Conservation (phyloP, 2,888 invertebrate species). For the Epistrophe eligans region DNA sequence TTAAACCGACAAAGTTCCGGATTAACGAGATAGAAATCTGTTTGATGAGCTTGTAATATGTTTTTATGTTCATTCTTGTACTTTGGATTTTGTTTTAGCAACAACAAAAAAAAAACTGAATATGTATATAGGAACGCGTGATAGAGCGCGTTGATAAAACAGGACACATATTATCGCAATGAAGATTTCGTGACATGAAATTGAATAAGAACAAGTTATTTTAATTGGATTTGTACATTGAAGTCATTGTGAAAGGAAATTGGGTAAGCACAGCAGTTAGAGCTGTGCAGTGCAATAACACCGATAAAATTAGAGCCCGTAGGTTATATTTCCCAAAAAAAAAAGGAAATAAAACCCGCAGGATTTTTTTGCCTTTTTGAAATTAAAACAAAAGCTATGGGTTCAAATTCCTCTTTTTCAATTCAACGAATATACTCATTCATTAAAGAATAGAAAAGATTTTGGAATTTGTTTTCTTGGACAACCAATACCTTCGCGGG, state of each 20-base stretch:
- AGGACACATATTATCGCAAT: constrained; percentile 26
- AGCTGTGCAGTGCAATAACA: too few relatives aligned
- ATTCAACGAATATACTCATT: too few relatives aligned
- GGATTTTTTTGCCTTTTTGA: too few relatives aligned
- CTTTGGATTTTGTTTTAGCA: constrained; percentile 7
- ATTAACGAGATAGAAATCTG: constrained; percentile 69
- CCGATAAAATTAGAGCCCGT: too few relatives aligned
- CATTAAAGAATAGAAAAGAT: too few relatives aligned
- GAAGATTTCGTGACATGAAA: constrained; percentile 38
- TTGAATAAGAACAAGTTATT: constrained; percentile 11
- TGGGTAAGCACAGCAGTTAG: background rate
- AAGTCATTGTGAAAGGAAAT: background rate
- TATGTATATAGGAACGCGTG: background rate
- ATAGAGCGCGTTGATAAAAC: constrained; percentile 24
- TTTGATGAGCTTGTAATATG: constrained; percentile 64
- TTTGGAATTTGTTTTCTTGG: too few relatives aligned
- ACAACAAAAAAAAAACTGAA: background rate
- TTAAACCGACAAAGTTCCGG: constrained; percentile 28
- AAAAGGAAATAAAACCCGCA: too few relatives aligned
- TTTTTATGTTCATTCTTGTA: constrained; percentile 35
- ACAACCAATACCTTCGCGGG: too few relatives aligned
- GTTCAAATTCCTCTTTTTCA: too few relatives aligned
- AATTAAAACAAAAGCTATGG: too few relatives aligned
- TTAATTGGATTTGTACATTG: background rate
- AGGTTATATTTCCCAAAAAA: too few relatives aligned